phyloP scores from a whole-genome alignment of 2,888 invertebrate species.

The Petrolisthes cinctipes region DNA sequence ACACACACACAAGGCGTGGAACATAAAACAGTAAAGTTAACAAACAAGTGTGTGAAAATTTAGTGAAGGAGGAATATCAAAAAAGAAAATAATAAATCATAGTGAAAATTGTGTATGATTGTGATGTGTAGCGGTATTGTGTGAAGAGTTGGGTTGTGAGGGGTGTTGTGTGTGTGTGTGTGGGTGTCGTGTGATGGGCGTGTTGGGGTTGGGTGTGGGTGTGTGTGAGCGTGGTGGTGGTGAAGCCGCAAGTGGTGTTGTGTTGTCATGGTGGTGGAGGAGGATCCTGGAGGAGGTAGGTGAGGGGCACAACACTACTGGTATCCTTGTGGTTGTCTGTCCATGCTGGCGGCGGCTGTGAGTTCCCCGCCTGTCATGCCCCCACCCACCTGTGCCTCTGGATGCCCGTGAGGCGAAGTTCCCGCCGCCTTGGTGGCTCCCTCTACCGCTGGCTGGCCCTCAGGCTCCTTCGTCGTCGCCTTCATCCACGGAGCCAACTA shows the following conservation, averaged over 20 bases:
- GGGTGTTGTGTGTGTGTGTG: too few species aligned
- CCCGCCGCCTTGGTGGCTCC: slow-evolving; percentile 56
- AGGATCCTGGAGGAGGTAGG: slow-evolving; percentile 13
- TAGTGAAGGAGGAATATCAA: background rate
- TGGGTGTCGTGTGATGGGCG: too few species aligned
- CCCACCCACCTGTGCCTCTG: slow-evolving; percentile 28
- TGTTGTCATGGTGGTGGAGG: slow-evolving; percentile 25
- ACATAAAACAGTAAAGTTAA: background rate
- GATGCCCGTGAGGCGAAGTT: slow-evolving; percentile 55
- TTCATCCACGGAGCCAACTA: slow-evolving; percentile 21
- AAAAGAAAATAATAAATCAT: background rate
- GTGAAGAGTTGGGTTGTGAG: too few species aligned
- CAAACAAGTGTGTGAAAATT: background rate
- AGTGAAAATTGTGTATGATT: too few species aligned
- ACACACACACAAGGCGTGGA: too few species aligned
- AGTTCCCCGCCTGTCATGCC: slow-evolving; percentile 4
- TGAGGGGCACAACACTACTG: background rate
- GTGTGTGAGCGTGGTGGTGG: slow-evolving; percentile 2
- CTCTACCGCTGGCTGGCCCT: slow-evolving; percentile 60
- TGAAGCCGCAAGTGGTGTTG: slow-evolving; percentile 4
- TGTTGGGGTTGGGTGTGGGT: background rate
- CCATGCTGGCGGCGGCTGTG: background rate
- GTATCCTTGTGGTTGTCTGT: too few species aligned
- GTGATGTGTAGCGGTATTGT: too few species aligned
- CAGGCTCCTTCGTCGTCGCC: slow-evolving; percentile 52